These are phyloP conservation scores for Drosophila sordidula DNA, from an alignment of 2,888 invertebrate species.

Conservation along the genomic window DNA sequence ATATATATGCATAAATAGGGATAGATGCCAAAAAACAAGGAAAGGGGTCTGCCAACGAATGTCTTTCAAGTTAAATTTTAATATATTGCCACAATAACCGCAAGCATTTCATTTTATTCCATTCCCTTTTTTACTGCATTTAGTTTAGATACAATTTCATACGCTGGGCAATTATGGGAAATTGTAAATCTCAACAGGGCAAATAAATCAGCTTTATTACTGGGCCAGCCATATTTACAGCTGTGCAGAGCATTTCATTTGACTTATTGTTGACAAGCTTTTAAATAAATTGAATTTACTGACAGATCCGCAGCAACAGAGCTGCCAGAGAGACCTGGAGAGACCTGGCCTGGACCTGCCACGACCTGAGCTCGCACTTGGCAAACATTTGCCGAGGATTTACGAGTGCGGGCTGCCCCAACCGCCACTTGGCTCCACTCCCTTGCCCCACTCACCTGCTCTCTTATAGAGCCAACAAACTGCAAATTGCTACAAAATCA, in stretches of 20 bases:
- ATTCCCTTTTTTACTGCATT: constrained; percentile 36
- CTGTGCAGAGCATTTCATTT: constrained; percentile 68
- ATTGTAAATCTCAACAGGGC: constrained; percentile 71
- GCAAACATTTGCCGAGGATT: constrained; percentile 67
- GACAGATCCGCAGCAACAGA: constrained; percentile 40
- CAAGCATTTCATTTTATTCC: constrained; percentile 52
- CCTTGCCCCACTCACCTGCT: constrained; percentile 38
- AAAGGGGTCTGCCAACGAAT: constrained; percentile 37
- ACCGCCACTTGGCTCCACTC: constrained; percentile 11
- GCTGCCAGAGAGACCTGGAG: constrained; percentile 15
- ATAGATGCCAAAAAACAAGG: constrained; percentile 9
- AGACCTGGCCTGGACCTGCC: constrained; percentile 6
- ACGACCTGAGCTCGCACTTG: constrained; percentile 35
- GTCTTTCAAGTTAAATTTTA: constrained; percentile 55
- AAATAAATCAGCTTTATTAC: constrained; percentile 83
- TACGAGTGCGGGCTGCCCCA: constrained; percentile 50
- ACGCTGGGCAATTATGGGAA: constrained; percentile 47
- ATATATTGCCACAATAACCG: constrained; percentile 66
- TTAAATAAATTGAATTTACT: constrained; percentile 83
- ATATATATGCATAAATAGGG: constrained; percentile 2
- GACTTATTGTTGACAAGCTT: constrained; percentile 82
- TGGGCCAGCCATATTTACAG: constrained; percentile 63
- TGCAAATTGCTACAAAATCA: constrained; percentile 82
- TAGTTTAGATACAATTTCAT: constrained; percentile 39
- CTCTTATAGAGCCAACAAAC: constrained; percentile 64